Evolutionary conservation across 2,113 vertebrate species (phyloP).

Genomic region (Montifringilla adamsi): DNA sequence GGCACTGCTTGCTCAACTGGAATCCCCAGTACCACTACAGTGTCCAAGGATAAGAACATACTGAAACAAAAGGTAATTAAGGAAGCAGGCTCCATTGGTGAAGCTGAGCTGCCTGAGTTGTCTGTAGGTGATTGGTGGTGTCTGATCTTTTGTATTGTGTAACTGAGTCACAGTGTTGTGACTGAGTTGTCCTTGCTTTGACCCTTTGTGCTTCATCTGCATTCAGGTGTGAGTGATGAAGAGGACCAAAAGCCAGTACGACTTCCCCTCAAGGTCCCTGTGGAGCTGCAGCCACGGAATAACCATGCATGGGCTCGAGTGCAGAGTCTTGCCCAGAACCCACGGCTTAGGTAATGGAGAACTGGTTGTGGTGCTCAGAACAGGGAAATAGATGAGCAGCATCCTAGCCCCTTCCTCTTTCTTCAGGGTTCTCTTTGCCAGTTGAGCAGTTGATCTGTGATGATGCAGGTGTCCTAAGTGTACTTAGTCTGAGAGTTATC

Average conservation of each 20-base stretch:
- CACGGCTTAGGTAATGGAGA: conserved; percentile 87
- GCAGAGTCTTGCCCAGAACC: conserved; percentile 95
- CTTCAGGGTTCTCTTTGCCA: not conserved
- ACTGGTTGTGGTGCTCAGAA: not conserved
- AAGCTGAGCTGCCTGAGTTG: not conserved
- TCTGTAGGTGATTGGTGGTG: not conserved
- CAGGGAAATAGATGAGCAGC: not conserved
- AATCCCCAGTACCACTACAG: not conserved
- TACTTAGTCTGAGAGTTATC: not conserved
- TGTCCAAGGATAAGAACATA: not conserved
- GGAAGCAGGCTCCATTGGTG: not conserved
- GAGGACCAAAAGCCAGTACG: conserved; percentile 98
- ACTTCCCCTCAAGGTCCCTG: conserved; percentile 90
- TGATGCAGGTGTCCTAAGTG: not conserved
- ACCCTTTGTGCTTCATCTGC: not conserved
- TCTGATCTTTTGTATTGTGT: not conserved
- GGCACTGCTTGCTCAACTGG: not conserved
- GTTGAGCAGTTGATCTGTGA: not conserved
- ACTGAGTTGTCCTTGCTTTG: not conserved
- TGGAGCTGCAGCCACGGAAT: conserved; percentile 93
- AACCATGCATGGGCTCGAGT: conserved; percentile 95
- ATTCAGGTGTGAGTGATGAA: conserved; percentile 91
- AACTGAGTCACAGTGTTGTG: not conserved
- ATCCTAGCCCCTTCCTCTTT: not conserved
- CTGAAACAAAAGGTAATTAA: not conserved